Evolutionary conservation across 1,140 invertebrate species (phyloP), one percentile per base, ranked within the genome.

Genomic region (Gonioctena quinquepunctata): DNA sequence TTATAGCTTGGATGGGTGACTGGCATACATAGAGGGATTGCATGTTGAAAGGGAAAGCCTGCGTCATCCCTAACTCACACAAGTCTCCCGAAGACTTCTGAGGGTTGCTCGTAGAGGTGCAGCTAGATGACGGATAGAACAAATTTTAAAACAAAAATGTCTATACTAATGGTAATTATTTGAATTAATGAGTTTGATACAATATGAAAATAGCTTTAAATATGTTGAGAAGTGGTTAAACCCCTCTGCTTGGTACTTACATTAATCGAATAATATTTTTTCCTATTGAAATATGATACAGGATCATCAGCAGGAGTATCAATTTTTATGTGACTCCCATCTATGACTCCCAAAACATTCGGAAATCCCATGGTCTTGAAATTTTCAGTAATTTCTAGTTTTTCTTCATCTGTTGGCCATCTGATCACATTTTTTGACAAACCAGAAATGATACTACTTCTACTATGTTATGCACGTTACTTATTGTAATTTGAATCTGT

Each of bases 241-340:
- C 8, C 11, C 1, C 11, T 19, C n/a, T 19, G 50, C 16, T 7
- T 18, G n/a, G n/a, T n/a, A 52, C 48, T 50, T 72, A 63, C 26
- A 11, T 68, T 74, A 18, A 79, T 69, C 19, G 71, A 72, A 69
- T 70, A 71, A 68, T 69, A 76, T 42, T 66, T 61, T 57, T 79
- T 77, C 33, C 75, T 57, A 61, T 76, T 77, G 2, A 75, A 65
- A 42, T 78, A 78, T 16, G 68, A 68, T 19, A 72, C 68, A 33
- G 66, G 66, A 63, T 78, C 73, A 11, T 64, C 26, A 11, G 25
- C 23, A 57, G 77, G 75, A 21, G 72, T 71, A 56, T 73, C 70
- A 54, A 78, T 76, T 50, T 68, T 65, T 8, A 79, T 77, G 54
- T 78, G 76, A 42, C 49, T 42, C 13, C 73, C 68, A 73, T 73